Evolutionary conservation across 2,113 vertebrate species (phyloP).

Genomic region (Fulica atra): DNA sequence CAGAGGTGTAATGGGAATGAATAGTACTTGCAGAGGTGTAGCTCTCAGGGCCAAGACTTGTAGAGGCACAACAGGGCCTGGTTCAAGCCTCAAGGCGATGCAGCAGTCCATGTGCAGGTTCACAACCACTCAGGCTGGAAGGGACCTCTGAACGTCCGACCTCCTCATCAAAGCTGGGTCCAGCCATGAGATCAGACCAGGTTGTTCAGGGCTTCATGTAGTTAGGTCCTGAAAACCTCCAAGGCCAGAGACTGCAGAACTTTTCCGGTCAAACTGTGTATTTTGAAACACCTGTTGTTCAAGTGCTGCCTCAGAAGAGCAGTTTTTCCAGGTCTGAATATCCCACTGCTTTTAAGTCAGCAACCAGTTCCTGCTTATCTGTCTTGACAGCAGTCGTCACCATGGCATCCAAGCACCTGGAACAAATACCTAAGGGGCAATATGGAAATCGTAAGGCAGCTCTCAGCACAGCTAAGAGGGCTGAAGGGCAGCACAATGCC

Average conservation of each 20-base stretch:
- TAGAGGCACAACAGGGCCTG: background rate
- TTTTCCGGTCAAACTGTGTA: background rate
- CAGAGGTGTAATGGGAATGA: background rate
- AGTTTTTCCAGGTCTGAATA: background rate
- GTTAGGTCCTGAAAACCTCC: background rate
- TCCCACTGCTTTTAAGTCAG: conserved; percentile 6
- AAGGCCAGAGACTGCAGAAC: background rate
- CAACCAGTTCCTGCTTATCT: background rate
- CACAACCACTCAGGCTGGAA: background rate
- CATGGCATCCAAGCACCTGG: conserved; percentile 27
- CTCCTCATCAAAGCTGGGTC: background rate
- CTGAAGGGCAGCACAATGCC: background rate
- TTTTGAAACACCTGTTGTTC: background rate
- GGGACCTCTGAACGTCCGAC: background rate
- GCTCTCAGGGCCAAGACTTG: background rate
- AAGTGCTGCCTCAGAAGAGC: background rate
- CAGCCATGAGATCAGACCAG: background rate
- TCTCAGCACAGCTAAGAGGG: background rate
- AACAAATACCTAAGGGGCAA: conserved; percentile 17
- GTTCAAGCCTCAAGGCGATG: background rate
- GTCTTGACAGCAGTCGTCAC: conserved; percentile 26
- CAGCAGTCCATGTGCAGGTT: background rate
- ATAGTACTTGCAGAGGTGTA: background rate
- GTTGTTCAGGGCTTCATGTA: background rate
- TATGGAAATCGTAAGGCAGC: background rate